phyloP scores from a whole-genome alignment of 2,888 invertebrate genomes.

The Gandaritis pyraliata region DNA sequence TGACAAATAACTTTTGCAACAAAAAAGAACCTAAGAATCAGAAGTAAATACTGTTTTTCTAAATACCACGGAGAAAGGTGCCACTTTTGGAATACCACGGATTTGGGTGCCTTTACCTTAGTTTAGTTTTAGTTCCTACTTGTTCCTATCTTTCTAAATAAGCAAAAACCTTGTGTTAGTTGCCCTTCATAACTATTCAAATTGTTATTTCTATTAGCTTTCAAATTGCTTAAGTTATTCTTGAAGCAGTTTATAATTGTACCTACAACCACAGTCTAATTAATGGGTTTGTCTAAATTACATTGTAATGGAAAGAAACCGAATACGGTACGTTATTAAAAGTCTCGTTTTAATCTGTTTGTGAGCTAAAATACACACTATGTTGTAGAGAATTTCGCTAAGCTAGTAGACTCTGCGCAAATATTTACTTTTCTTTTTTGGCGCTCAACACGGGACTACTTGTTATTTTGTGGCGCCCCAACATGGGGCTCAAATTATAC shows the following conservation, averaged over 20 bases:
- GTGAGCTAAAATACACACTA: conserved; percentile 8
- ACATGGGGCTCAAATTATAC: conserved; percentile 2
- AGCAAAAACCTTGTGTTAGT: no score
- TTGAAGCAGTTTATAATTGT: not conserved
- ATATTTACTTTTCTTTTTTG: conserved; percentile 30
- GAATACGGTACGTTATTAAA: not conserved
- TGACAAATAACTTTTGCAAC: no score
- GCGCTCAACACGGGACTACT: conserved; percentile 28
- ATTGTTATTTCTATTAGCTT: no score
- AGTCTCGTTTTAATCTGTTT: conserved; percentile 12
- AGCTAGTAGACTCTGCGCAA: conserved; percentile 7
- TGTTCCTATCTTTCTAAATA: no score
- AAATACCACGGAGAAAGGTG: no score
- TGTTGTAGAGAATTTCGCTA: conserved; percentile 2
- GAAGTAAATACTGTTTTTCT: no score
- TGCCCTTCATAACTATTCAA: no score
- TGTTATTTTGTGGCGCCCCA: conserved; percentile 8
- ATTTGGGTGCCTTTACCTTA: no score
- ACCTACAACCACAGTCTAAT: not conserved
- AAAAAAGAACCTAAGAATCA: no score
- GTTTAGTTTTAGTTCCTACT: no score
- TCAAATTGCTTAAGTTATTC: not conserved
- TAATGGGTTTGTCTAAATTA: not conserved
- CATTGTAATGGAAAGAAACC: not conserved
- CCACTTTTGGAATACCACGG: no score